A percentile compares a stretch with the other conserved stretches of the same genome.
These are phyloP conservation scores for Scartelaos histophorus DNA, from an alignment of 2,113 vertebrate species.

Conservation along the genomic window DNA sequence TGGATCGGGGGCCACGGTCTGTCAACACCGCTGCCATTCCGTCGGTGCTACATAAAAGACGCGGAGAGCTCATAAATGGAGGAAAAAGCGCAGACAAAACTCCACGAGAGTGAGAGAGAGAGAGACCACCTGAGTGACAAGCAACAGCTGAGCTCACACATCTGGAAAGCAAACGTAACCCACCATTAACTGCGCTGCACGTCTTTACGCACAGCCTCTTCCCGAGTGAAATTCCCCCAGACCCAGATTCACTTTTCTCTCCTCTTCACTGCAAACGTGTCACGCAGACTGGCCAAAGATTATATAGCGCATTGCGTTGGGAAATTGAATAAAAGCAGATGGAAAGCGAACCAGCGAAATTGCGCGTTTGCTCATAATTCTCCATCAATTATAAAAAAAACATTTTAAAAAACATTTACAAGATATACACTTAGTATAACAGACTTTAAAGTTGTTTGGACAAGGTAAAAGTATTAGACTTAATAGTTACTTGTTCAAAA, in stretches of 20 bases:
- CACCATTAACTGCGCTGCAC: conserved; percentile 32
- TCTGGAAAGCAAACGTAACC: conserved; percentile 74
- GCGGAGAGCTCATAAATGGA: conserved; percentile 19
- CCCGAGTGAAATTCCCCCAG: conserved; percentile 13
- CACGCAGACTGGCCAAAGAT: neutral
- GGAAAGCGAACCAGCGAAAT: neutral
- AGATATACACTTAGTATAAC: neutral
- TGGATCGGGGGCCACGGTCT: conserved; percentile 42
- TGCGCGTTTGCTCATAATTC: neutral
- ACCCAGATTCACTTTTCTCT: conserved; percentile 16
- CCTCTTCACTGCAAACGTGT: conserved; percentile 13
- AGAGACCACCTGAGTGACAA: conserved; percentile 79
- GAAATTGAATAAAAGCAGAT: neutral
- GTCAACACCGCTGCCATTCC: conserved; percentile 35
- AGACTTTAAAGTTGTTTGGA: neutral
- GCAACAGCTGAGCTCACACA: conserved; percentile 89
- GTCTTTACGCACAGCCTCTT: conserved; percentile 54
- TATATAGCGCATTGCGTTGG: neutral
- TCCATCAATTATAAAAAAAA: neutral
- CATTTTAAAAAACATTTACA: neutral
- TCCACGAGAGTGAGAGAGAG: conserved; percentile 17
- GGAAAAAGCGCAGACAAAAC: conserved; percentile 16
- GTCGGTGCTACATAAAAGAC: conserved; percentile 9
- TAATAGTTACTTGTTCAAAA: neutral
- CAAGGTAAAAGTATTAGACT: neutral